A percentile compares a stretch with the other conserved stretches of the same genome.
Conservation (phyloP, 2,888 invertebrate genomes). For the Cerastis rubricosa region DNA sequence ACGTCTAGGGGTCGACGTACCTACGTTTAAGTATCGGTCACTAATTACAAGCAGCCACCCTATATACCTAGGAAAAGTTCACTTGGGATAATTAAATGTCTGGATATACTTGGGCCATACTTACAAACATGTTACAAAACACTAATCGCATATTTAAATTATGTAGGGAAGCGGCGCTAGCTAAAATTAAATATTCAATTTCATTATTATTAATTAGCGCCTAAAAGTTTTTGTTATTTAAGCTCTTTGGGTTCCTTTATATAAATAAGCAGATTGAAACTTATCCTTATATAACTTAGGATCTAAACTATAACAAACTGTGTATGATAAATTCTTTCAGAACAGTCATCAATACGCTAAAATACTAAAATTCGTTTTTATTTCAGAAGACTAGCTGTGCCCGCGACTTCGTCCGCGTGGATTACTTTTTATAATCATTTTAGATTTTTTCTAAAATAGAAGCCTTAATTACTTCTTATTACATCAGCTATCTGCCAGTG, state of each 20-base stretch:
- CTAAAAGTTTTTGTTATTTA: not conserved
- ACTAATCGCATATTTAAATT: conserved; percentile 22
- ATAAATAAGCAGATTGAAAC: not conserved
- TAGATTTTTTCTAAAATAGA: too few species aligned
- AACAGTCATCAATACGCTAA: not conserved
- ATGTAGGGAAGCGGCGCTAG: not conserved
- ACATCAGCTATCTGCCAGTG: too few species aligned
- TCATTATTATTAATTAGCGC: conserved; percentile 16
- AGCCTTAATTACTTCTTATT: too few species aligned
- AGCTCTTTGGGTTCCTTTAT: conserved; percentile 27
- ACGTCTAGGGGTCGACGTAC: too few species aligned
- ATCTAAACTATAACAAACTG: not conserved
- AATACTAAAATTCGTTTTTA: not conserved
- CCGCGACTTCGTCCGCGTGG: too few species aligned
- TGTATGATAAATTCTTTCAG: not conserved
- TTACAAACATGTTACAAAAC: not conserved
- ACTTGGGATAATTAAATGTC: not conserved
- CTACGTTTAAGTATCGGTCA: too few species aligned
- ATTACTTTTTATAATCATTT: too few species aligned
- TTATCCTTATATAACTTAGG: not conserved
- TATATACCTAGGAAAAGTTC: too few species aligned
- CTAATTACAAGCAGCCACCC: too few species aligned
- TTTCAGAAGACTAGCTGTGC: too few species aligned
- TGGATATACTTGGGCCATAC: not conserved
- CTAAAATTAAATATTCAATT: conserved; percentile 12